Percentiles rank a stretch among this genome's conserved stretches.
Evolutionary conservation across 2,797 vertebrate genomes (phyloP).

Genomic region (Tolypeutes matacus): DNA sequence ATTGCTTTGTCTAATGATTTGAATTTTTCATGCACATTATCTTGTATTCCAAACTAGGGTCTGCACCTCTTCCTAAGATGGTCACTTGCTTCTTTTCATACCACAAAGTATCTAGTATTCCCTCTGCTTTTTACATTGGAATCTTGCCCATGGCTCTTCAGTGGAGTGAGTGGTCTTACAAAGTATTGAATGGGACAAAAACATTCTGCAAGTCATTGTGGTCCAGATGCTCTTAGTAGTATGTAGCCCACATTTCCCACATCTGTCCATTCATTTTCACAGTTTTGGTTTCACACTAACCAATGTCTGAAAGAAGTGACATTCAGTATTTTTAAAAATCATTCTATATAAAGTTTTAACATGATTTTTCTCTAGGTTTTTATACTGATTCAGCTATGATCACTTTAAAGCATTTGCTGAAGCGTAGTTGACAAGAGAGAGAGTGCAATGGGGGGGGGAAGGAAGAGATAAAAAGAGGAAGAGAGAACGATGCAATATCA

Average conservation of each 20-base stretch:
- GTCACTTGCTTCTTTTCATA: not conserved
- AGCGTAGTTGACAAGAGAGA: not conserved
- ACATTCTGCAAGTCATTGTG: too few species aligned
- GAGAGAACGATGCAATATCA: constrained; percentile 13
- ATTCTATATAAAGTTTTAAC: not conserved
- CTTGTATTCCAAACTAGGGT: not conserved
- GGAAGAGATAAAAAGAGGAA: not conserved
- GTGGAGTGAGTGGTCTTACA: not conserved
- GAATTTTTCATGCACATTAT: not conserved
- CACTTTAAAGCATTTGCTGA: constrained; percentile 59
- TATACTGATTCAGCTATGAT: not conserved
- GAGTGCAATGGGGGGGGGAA: not conserved
- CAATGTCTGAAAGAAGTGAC: not conserved
- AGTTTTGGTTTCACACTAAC: constrained; percentile 48
- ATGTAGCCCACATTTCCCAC: not conserved
- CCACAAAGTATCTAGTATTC: not conserved
- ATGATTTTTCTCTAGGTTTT: not conserved
- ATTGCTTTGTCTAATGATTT: not conserved
- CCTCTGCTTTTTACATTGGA: not conserved
- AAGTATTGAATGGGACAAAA: not conserved
- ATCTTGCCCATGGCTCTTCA: not conserved
- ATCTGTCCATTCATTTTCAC: not conserved
- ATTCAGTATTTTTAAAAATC: not conserved
- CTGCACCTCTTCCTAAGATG: constrained; percentile 17
- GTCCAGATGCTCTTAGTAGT: not conserved